These are phyloP conservation scores for Druon quercuslanigerum DNA, from an alignment of 1,140 invertebrate species.

Conservation along the genomic window DNA sequence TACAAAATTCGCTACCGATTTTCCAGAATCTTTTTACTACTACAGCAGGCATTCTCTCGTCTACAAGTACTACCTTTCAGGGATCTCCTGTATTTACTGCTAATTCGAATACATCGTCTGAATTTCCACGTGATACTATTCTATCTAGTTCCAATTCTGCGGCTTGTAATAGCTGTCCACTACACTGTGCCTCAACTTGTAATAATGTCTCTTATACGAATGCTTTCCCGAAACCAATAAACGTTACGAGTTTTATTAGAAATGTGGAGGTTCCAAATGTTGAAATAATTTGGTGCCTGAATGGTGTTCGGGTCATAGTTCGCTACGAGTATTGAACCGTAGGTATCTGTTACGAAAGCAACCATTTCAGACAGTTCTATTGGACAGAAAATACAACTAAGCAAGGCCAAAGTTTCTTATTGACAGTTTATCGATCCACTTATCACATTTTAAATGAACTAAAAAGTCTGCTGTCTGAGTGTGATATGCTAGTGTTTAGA, in stretches of 20 bases:
- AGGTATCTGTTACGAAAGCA: neutral
- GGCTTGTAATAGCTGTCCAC: no score
- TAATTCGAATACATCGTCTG: no score
- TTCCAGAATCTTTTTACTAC: neutral
- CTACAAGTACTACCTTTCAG: no score
- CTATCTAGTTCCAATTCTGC: no score
- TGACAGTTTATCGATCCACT: no score
- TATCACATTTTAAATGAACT: no score
- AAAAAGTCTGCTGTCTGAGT: conserved; percentile 7
- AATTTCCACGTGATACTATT: no score
- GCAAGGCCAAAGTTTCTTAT: neutral
- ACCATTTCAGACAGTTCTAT: neutral
- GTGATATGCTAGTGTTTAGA: no score
- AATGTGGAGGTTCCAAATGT: neutral
- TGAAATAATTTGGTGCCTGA: conserved; percentile 1
- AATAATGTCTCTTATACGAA: no score
- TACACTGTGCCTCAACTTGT: no score
- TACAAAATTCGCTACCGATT: neutral
- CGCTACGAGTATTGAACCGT: neutral
- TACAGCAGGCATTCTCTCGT: no score
- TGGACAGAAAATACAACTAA: neutral
- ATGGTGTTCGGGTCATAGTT: neutral
- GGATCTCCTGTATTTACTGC: no score
- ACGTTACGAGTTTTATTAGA: neutral
- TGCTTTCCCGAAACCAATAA: neutral